Conservation (phyloP, 2,888 invertebrate species). For the Himalopsyche anomala region DNA sequence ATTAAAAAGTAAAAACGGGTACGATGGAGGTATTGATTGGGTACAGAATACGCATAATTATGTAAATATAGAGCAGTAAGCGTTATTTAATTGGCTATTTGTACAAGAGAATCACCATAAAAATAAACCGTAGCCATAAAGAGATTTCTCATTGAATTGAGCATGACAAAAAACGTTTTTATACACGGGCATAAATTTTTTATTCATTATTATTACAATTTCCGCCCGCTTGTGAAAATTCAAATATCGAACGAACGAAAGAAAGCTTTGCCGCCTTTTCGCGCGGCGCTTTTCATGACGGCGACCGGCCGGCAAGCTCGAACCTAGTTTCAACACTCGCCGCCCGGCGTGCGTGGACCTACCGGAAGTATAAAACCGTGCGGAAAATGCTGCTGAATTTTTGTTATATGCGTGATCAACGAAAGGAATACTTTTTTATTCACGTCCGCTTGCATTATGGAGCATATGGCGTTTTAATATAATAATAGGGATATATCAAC, state of each 20-base stretch:
- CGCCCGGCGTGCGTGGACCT: neutral
- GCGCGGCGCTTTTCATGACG: slow-evolving; percentile 14
- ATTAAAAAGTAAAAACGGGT: too few species aligned
- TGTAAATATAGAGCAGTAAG: neutral
- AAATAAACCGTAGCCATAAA: neutral
- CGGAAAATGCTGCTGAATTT: neutral
- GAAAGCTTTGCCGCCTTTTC: slow-evolving; percentile 42
- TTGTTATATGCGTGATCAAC: too few species aligned
- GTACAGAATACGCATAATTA: too few species aligned
- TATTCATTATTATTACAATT: slow-evolving; percentile 42
- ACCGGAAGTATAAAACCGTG: slow-evolving; percentile 11
- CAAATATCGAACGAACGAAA: slow-evolving; percentile 34
- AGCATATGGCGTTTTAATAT: too few species aligned
- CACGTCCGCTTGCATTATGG: too few species aligned
- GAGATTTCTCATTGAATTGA: slow-evolving; percentile 34
- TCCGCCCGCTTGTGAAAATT: slow-evolving; percentile 35
- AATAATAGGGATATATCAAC: too few species aligned
- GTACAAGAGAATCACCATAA: neutral
- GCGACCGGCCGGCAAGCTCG: slow-evolving; percentile 41
- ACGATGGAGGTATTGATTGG: too few species aligned
- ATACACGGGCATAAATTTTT: slow-evolving; percentile 21
- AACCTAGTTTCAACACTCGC: slow-evolving; percentile 1
- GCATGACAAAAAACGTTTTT: slow-evolving; percentile 13
- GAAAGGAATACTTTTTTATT: too few species aligned
- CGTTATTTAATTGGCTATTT: slow-evolving; percentile 3